Evolutionary conservation across 2,113 vertebrate species (phyloP).

Genomic region (Cygnus atratus): DNA sequence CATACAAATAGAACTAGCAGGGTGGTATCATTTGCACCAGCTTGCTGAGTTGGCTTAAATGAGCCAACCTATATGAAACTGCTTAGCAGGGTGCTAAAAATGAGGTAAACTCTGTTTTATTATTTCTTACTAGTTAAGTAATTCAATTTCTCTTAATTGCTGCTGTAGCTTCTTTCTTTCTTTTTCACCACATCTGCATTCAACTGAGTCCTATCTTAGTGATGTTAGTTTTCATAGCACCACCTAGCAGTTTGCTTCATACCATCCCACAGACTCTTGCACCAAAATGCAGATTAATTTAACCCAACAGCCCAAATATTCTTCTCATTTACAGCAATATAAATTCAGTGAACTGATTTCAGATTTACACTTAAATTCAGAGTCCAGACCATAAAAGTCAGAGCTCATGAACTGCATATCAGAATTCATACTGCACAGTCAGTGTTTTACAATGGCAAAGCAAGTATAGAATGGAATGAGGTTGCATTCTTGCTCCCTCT

Average conservation of each 20-base stretch:
- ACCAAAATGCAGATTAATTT: neutral
- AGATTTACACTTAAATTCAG: neutral
- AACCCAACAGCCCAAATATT: neutral
- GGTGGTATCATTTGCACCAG: neutral
- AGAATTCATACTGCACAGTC: neutral
- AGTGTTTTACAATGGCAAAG: accelerated
- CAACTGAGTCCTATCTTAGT: neutral
- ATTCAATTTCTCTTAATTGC: neutral
- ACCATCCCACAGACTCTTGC: neutral
- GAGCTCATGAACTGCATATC: neutral
- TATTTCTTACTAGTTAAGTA: neutral
- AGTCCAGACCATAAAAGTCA: neutral
- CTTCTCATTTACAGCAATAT: neutral
- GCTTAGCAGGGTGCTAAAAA: neutral
- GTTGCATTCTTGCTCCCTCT: neutral
- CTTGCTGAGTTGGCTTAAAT: neutral
- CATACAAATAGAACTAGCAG: neutral
- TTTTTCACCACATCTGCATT: neutral
- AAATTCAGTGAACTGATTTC: neutral
- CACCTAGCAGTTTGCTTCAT: neutral
- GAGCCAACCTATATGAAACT: neutral
- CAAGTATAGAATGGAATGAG: neutral
- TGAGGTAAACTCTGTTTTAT: neutral
- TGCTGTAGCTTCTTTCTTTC: neutral
- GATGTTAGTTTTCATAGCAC: neutral